A percentile compares a stretch with the other conserved stretches of the same genome.
Evolutionary conservation across 1,140 invertebrate species (phyloP).

Genomic region (Drosophila willistoni): DNA sequence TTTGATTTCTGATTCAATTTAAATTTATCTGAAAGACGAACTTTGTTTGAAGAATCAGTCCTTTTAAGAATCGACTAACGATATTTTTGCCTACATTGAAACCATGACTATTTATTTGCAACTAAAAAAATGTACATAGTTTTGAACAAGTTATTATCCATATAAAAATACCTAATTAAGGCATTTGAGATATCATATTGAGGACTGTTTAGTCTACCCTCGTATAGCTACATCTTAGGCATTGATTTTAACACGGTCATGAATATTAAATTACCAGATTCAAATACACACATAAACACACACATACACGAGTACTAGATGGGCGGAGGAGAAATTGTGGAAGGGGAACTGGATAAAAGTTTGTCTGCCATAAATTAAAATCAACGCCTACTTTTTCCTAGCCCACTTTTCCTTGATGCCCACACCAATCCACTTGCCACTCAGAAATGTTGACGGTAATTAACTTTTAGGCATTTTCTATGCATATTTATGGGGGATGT

Average conservation of each 20-base stretch:
- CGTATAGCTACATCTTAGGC: constrained; percentile 47
- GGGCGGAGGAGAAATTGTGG: constrained; percentile 3
- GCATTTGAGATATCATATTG: background rate
- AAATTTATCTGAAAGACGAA: too few relatives aligned
- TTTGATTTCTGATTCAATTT: too few relatives aligned
- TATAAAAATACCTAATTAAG: too few relatives aligned
- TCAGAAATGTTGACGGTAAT: constrained; percentile 78
- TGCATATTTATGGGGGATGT: constrained; percentile 73
- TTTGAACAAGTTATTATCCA: too few relatives aligned
- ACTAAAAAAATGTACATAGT: too few relatives aligned
- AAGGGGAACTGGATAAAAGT: constrained; percentile 52
- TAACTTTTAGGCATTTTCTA: constrained; percentile 81
- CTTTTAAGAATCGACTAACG: too few relatives aligned
- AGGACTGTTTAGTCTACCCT: constrained; percentile 8
- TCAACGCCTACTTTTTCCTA: constrained; percentile 62
- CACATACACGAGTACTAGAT: background rate
- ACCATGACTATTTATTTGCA: too few relatives aligned
- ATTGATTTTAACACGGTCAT: constrained; percentile 80
- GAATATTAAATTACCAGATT: constrained; percentile 78
- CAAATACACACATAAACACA: constrained; percentile 20
- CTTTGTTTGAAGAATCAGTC: too few relatives aligned
- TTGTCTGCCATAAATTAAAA: constrained; percentile 80
- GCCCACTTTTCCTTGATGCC: constrained; percentile 31
- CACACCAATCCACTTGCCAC: constrained; percentile 46
- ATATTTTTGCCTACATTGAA: too few relatives aligned